A percentile compares a stretch with the other conserved stretches of the same genome.
Conservation (phyloP, 2,113 vertebrate genomes). For the Aspiorhynchus laticeps region DNA sequence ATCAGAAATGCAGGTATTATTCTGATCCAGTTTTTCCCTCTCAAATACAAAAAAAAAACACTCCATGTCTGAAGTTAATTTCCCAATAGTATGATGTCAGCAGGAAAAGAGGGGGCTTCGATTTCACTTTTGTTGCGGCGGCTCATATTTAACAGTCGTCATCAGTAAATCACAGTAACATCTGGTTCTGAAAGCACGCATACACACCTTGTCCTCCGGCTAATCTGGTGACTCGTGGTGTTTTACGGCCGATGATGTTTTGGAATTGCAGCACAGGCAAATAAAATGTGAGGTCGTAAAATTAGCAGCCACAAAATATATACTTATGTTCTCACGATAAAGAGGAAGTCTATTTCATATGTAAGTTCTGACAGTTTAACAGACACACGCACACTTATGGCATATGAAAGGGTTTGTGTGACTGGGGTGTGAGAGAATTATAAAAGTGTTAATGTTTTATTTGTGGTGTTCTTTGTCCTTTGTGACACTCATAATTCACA, state of each 20-base stretch:
- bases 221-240: conserved; percentile 71
- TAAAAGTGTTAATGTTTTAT: conserved; percentile 48
- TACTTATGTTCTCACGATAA: conserved; percentile 75
- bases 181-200: conserved; percentile 49
- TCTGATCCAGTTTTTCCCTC: neutral
- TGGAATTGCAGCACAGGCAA: conserved; percentile 75
- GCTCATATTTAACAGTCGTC: conserved; percentile 34
- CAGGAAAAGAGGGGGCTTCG: conserved; percentile 72
- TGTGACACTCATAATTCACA: conserved; percentile 37
- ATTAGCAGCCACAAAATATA: conserved; percentile 81
- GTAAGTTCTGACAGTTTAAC: conserved; percentile 35
- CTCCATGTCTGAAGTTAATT: neutral
- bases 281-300: conserved; percentile 79
- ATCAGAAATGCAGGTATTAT: neutral
- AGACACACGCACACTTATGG: conserved; percentile 55
- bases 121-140: conserved; percentile 28
- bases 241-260: conserved; percentile 73
- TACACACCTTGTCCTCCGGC: conserved; percentile 39
- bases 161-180: conserved; percentile 51
- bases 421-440: conserved; percentile 19
- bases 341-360: conserved; percentile 71
- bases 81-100: conserved; percentile 60
- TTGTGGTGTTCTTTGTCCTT: conserved; percentile 36
- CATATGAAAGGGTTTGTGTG: neutral
- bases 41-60: neutral